Base-by-base conservation (phyloP, 2,797 vertebrate genomes). In the Aselliscus stoliczkanus region DNA sequence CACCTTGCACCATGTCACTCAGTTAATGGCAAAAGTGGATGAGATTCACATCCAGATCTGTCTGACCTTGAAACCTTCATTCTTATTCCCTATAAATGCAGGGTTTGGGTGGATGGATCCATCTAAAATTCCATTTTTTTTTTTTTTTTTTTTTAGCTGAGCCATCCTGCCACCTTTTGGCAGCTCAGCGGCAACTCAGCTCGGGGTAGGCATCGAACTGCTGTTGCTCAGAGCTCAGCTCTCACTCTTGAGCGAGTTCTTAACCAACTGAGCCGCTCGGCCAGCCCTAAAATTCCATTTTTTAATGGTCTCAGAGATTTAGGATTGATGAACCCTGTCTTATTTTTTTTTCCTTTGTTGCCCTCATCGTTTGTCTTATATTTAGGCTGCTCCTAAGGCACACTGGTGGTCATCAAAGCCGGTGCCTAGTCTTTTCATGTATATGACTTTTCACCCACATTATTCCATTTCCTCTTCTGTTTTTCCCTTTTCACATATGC, bases 261-360 rank as follows among this genome's bases (percentile, higher is more conserved):
- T n/a, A n/a, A n/a, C n/a, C n/a, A n/a, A n/a, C n/a, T n/a, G n/a
- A n/a, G n/a, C n/a, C n/a, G n/a, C n/a, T n/a, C n/a, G n/a, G n/a
- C n/a, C n/a, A n/a, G n/a, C n/a, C n/a, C 23, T 79, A 76, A 82
- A 93, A 76, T 88, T 87, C 29, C 11, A 50, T 64, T 87, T 96
- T 83, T 83, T 64, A 81, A 10, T 95, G 29, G 5, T 86, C 39
- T 42, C 27, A 80, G 58, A 70, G 10, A 85, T 42, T 94, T 88
- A 79, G 39, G 29, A 62, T 70, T 44, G 39, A 93, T 50, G 27
- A 70, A 42, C 0, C 0, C 1, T 42, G 6, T 42, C 47, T 52
- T 42, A 50, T 13, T 75, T 64, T 47, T 3, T 54, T 67, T 65
- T 18, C 20, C 47, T 42, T 70, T 75, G 1, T 85, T 72, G 2